Evolutionary conservation across 2,797 vertebrate species (phyloP), one percentile per base, ranked within the genome.

Genomic region (Phylloscopus collybita): DNA sequence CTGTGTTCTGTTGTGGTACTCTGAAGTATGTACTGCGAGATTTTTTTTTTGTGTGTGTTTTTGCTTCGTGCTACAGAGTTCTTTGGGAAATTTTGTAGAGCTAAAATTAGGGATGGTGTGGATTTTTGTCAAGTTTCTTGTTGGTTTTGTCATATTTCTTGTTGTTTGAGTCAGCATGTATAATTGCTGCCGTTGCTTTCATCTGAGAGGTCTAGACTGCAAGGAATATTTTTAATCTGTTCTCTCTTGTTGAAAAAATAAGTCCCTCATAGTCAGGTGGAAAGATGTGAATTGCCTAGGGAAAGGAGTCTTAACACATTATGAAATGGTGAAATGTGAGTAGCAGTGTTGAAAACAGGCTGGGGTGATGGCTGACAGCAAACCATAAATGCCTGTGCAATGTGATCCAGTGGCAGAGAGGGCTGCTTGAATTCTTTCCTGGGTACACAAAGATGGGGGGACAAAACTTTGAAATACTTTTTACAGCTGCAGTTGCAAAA

Each of bases 281-380:
- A 83, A 70, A 15, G 75, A 34, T 64, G 51, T 72, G 73, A 87
- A 53, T 70, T 92, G 85, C 82, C n/a, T 83, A 51, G 57, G 57
- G 57, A 42, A 53, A 82, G 44, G 56, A 91, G 87, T 91, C 34
- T 80, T 80, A 83, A 9, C 50, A n/a, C 21, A 22, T 79, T 85
- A 56, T 38, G 57, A 76, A 95, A 87, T 17, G 16, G 64, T 92
- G 91, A 87, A 89, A 94, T 64, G 23, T 57, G 80, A 93, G 74
- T 61, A 82, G 72, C 34, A 15, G 1, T 44, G n/a, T 32, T 78
- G 81, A 74, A 85, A 89, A 56, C 69, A 70, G 61, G 29, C 53
- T 69, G 57, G 21, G 20, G 4, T 61, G 50, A 38, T 75, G 83
- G 42, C 53, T 91, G 67, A 30, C 64, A n/a, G 12, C 61, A 90